phyloP scores from a whole-genome alignment of 2,797 vertebrate genomes.

The Coracias cyanogaster region DNA sequence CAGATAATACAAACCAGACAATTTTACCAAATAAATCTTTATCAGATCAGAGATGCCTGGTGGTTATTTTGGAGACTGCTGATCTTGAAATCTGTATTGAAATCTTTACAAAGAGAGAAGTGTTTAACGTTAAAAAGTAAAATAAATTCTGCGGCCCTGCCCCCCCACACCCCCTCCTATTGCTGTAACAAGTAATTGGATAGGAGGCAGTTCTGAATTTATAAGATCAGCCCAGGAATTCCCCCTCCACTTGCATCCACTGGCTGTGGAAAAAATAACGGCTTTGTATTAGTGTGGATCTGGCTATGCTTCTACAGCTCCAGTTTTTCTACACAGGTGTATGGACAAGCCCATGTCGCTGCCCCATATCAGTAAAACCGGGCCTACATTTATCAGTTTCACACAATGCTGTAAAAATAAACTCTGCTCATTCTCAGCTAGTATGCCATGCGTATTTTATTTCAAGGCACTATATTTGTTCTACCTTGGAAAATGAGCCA shows the following conservation, averaged over 20 bases:
- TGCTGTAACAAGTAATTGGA: not conserved
- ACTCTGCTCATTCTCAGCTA: accelerated
- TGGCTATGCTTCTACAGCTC: not conserved
- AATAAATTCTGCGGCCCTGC: not conserved
- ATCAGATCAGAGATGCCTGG: not conserved
- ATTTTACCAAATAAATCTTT: not conserved
- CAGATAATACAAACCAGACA: not conserved
- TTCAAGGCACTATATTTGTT: not conserved
- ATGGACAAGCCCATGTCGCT: not conserved
- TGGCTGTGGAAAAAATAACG: not conserved
- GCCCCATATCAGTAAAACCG: not conserved
- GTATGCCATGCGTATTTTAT: not conserved
- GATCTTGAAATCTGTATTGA: not conserved
- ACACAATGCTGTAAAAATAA: not conserved
- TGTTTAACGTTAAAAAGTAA: not conserved
- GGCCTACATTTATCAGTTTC: not conserved
- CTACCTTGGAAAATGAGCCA: not conserved
- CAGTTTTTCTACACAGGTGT: not conserved
- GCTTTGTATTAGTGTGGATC: not conserved
- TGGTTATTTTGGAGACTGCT: not conserved
- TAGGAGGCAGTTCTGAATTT: not conserved
- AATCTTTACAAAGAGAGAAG: not conserved
- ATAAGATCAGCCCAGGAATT: not conserved
- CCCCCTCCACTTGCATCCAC: not conserved
- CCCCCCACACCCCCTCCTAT: not conserved